These are phyloP conservation scores for Lordiphosa mommai DNA, from an alignment of 1,140 invertebrate species.

Conservation along the genomic window DNA sequence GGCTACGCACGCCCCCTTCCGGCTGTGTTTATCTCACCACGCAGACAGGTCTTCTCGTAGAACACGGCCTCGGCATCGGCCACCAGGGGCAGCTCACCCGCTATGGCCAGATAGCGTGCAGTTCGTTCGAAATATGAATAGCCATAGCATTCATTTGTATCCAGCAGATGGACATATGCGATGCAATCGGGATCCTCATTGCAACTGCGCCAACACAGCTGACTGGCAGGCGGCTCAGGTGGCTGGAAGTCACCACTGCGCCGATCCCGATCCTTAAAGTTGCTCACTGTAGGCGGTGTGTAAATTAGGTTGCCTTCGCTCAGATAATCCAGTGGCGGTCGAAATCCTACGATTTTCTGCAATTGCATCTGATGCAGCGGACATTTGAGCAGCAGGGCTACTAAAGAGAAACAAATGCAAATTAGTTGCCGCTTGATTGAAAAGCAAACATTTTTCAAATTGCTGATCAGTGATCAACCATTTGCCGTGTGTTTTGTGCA, in stretches of 20 bases:
- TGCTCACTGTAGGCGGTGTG: slow-evolving; percentile 28
- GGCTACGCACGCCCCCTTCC: slow-evolving; percentile 19
- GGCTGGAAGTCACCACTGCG: slow-evolving; percentile 48
- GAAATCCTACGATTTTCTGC: slow-evolving; percentile 78
- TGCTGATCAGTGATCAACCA: slow-evolving; percentile 21
- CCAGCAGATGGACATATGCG: slow-evolving; percentile 80
- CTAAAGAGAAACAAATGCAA: slow-evolving; percentile 18
- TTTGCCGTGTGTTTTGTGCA: slow-evolving; percentile 4
- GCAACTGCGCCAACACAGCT: slow-evolving; percentile 80
- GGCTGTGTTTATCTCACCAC: slow-evolving; percentile 43
- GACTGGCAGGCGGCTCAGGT: slow-evolving; percentile 79
- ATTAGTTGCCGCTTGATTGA: slow-evolving; percentile 44
- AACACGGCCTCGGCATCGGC: slow-evolving; percentile 80
- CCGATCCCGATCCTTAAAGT: slow-evolving; percentile 60
- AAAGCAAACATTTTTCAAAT: slow-evolving; percentile 46
- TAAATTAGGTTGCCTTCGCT: slow-evolving; percentile 61
- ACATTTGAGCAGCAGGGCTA: slow-evolving; percentile 71
- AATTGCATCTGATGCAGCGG: slow-evolving; percentile 74
- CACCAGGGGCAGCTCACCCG: slow-evolving; percentile 68
- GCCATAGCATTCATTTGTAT: slow-evolving; percentile 79
- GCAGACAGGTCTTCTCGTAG: slow-evolving; percentile 80
- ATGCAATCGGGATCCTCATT: slow-evolving; percentile 78
- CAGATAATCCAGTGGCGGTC: slow-evolving; percentile 62
- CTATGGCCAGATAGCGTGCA: slow-evolving; percentile 51
- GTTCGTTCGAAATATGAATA: slow-evolving; percentile 70